phyloP scores from a whole-genome alignment of 37 sponge, comb jelly and placozoan genomes.

The Spongilla lacustris region DNA sequence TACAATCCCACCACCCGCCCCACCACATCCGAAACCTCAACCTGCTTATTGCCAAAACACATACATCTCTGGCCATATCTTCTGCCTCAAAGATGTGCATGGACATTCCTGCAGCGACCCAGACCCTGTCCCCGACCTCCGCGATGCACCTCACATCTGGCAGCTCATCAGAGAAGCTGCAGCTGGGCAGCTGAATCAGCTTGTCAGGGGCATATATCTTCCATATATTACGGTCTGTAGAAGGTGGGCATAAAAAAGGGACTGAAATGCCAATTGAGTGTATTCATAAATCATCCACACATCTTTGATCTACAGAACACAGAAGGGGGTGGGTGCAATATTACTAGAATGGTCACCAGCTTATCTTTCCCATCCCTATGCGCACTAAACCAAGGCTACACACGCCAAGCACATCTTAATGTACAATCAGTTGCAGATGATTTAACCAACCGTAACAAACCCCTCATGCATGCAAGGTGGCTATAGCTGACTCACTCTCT shows the following conservation, averaged over 20 bases:
- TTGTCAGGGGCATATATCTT: neutral
- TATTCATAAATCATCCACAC: neutral
- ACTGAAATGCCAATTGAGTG: neutral
- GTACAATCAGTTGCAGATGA: neutral
- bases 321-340: too few relatives aligned
- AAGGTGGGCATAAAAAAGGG: neutral
- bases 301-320: too few relatives aligned
- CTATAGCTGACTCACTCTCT: conserved; percentile 44
- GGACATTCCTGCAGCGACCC: conserved; percentile 61
- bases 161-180: conserved; percentile 1
- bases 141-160: conserved; percentile 46
- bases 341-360: too few relatives aligned
- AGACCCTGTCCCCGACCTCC: conserved; percentile 39
- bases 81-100: conserved; percentile 40
- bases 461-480: too few relatives aligned
- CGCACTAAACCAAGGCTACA: too few relatives aligned
- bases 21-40: too few relatives aligned
- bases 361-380: too few relatives aligned
- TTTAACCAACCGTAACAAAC: neutral
- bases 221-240: neutral
- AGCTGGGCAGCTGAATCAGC: neutral
- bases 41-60: neutral
- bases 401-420: too few relatives aligned
- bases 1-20: too few relatives aligned
- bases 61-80: conserved; percentile 39